Percentiles rank a stretch among this genome's conserved stretches.
phyloP scores from a whole-genome alignment of 2,113 vertebrate species.

The Cariama cristata region DNA sequence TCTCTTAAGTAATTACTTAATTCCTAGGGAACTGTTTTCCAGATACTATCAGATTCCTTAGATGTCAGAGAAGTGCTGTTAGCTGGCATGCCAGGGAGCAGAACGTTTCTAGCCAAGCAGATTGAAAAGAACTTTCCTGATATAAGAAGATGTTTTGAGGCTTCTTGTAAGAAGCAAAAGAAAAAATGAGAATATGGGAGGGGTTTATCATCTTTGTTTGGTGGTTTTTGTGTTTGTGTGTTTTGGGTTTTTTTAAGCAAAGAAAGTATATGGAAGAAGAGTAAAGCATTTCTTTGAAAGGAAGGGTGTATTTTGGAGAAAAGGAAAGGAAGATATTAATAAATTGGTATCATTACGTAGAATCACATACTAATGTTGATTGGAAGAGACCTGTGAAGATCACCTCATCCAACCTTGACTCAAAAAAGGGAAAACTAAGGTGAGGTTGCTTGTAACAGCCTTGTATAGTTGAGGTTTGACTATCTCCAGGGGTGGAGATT shows the following conservation, averaged over 20 bases:
- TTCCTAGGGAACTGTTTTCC: not conserved
- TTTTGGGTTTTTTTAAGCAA: not conserved
- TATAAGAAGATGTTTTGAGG: not conserved
- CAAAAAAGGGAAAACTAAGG: not conserved
- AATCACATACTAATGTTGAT: not conserved
- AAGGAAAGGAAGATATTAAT: not conserved
- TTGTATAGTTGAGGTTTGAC: not conserved
- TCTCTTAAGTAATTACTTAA: not conserved
- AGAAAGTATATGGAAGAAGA: not conserved
- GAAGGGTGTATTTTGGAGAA: not conserved
- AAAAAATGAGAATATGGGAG: not conserved
- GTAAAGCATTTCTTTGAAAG: not conserved
- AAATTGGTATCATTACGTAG: not conserved
- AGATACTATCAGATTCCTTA: not conserved
- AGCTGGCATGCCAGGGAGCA: not conserved
- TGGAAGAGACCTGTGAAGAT: not conserved
- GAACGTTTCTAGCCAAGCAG: not conserved
- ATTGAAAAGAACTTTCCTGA: not conserved
- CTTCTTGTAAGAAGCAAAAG: not conserved
- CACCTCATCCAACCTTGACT: not conserved
- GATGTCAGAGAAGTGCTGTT: not conserved
- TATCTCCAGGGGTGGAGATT: not conserved
- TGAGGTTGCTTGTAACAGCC: not conserved
- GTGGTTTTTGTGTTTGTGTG: not conserved
- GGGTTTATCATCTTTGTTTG: not conserved